Evolutionary conservation across 2,888 invertebrate genomes (phyloP), one percentile per base, ranked within the genome.

Genomic region (Lydus trimaculatus): DNA sequence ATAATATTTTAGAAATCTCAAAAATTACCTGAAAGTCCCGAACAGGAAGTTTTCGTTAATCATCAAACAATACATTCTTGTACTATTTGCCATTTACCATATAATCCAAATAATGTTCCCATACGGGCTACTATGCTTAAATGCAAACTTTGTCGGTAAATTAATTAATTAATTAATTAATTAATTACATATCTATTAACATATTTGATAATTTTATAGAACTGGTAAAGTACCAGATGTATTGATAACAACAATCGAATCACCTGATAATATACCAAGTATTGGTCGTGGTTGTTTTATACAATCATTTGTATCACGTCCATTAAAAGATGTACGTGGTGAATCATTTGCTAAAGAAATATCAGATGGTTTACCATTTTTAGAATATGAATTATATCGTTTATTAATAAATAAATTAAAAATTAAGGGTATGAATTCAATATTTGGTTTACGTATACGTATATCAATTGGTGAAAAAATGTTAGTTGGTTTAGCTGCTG

Each of bases 311-410:
- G 93, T 94, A 0, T 91, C 94, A 64, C 90, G 95, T 58, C 88
- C 91, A 0, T 91, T 96, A 75, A 91, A 92, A 59, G 94, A 95
- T 75, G 88, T 92, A 8, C 90, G 93, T 13, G 93, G 94, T 0
- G 97, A 97, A 85, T 88, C 92, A 0, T 93, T 94, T 75, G 96
- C 98, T 5, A 92, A 97, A 77, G 98, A 98, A 86, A 95, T 99
- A 69, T 97, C 97, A 0, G 95, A 98, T 87, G 94, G 94, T 77
- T 87, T 98, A 65, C 98, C 98, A 0, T 98, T 98, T 87, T 85
- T 98, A 65, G 98, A 99, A 84, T 98, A 98, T 83, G 98, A 99
- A 84, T 87, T 99, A 60, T 97, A 99, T 85, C 91, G 95, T 70
- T 90, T 97, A 75, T 86, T 98, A 43, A 89, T 97, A 1, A 96